Conservation (phyloP, 2,888 invertebrate species). For the Platycheirus rosarum region DNA sequence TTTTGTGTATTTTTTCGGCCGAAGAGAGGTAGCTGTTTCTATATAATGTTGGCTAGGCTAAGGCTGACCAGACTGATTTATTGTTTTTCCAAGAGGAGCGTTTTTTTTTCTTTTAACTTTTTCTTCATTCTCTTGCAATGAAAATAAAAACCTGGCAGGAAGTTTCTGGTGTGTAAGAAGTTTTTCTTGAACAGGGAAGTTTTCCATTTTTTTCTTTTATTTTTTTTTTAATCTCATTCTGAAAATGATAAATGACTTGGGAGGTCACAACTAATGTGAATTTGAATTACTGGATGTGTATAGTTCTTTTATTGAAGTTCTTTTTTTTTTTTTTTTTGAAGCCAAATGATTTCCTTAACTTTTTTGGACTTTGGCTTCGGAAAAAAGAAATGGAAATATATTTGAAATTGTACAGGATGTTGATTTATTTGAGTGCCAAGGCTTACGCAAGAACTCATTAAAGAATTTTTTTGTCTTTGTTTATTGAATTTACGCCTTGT, state of each 20-base stretch:
- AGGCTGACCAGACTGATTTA: conserved; percentile 71
- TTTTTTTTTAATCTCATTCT: conserved; percentile 61
- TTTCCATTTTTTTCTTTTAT: conserved; percentile 11
- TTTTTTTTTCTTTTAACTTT: background rate
- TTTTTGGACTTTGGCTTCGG: conserved; percentile 14
- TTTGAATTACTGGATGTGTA: conserved; percentile 66
- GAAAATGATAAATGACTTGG: conserved; percentile 69
- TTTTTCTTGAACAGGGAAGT: conserved; percentile 38
- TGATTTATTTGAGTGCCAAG: conserved; percentile 40
- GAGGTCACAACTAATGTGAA: conserved; percentile 66
- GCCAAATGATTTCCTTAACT: conserved; percentile 19
- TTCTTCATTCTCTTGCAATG: conserved; percentile 13
- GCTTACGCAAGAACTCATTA: conserved; percentile 34
- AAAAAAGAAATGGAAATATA: background rate
- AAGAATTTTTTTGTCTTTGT: conserved; percentile 4
- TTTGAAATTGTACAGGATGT: conserved; percentile 25
- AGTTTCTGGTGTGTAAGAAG: conserved; percentile 42
- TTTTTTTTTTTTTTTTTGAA: conserved; percentile 10
- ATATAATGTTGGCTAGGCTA: conserved; percentile 24
- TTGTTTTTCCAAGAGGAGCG: conserved; percentile 64
- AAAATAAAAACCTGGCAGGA: conserved; percentile 48
- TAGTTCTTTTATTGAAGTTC: conserved; percentile 43
- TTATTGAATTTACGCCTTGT: background rate
- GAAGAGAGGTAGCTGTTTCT: conserved; percentile 15
- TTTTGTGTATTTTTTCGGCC: conserved; percentile 39